phyloP scores from a whole-genome alignment of 2,113 vertebrate species.

The Rynchops niger region DNA sequence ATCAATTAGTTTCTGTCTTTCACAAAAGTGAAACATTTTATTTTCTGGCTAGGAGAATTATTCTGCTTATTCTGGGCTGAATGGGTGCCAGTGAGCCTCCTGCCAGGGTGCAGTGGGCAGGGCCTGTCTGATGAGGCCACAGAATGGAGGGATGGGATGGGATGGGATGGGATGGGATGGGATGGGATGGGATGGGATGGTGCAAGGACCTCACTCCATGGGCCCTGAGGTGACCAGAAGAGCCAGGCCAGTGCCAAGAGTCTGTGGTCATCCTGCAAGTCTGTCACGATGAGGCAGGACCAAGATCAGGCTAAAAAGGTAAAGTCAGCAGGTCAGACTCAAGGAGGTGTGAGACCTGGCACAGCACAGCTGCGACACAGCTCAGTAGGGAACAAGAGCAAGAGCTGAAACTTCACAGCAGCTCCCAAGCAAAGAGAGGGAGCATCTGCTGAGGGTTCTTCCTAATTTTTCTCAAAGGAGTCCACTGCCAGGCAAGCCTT shows the following conservation, averaged over 20 bases:
- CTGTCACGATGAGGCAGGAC: background rate
- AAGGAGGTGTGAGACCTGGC: background rate
- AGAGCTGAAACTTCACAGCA: background rate
- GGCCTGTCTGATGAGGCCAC: fast-evolving
- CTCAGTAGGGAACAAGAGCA: background rate
- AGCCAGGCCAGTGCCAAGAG: background rate
- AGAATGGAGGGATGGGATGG: fast-evolving
- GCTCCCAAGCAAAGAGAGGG: background rate
- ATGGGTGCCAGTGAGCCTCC: background rate
- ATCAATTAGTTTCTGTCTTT: background rate
- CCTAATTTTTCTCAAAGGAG: background rate
- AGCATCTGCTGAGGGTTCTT: background rate
- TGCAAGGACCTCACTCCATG: background rate
- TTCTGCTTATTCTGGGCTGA: background rate
- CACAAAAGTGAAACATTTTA: background rate
- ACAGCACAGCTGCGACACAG: background rate
- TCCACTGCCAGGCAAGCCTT: background rate
- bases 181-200: background rate
- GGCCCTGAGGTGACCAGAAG: background rate
- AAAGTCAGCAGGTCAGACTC: background rate
- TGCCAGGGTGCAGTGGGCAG: fast-evolving
- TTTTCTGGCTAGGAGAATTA: background rate
- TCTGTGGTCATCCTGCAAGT: background rate
- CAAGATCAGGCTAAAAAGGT: background rate
- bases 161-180: background rate